phyloP scores from a whole-genome alignment of 2,888 invertebrate genomes.

The Torymus aiolomorphi region DNA sequence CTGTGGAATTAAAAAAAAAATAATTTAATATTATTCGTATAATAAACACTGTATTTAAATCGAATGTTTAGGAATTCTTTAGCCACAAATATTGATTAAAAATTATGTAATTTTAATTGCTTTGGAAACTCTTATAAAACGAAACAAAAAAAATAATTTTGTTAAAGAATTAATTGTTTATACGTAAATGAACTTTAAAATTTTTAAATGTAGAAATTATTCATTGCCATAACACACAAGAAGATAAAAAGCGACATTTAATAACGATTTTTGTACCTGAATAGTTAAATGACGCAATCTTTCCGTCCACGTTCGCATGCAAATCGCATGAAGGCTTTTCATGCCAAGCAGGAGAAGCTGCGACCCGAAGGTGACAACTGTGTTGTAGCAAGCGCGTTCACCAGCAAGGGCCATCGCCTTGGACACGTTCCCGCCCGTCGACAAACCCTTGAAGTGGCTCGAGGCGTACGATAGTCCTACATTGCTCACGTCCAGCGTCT shows the following conservation, averaged over 20 bases:
- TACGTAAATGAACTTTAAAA: too few relatives aligned
- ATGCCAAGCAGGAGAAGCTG: constrained; percentile 85
- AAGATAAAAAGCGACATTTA: constrained; percentile 1
- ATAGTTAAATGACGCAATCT: constrained; percentile 80
- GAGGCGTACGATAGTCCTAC: constrained; percentile 91
- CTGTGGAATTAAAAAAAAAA: constrained; percentile 60
- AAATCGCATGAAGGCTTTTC: constrained; percentile 77
- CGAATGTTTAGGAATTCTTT: too few relatives aligned
- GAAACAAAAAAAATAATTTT: not conserved
- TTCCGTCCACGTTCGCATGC: constrained; percentile 82
- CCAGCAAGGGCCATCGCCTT: constrained; percentile 85
- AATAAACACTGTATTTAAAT: not conserved
- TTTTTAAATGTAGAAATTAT: not conserved
- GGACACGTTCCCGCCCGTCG: constrained; percentile 95
- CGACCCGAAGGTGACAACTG: constrained; percentile 82
- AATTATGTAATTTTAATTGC: too few relatives aligned
- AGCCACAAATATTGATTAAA: too few relatives aligned
- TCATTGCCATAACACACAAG: not conserved
- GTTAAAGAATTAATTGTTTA: not conserved
- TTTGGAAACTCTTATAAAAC: not conserved
- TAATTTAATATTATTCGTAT: not conserved
- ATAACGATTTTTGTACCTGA: constrained; percentile 72
- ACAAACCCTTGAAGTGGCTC: constrained; percentile 92
- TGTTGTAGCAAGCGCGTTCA: constrained; percentile 86
- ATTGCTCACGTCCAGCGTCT: constrained; percentile 87